Base-by-base conservation (phyloP, 2,888 invertebrate species). In the Furcula furcula region DNA sequence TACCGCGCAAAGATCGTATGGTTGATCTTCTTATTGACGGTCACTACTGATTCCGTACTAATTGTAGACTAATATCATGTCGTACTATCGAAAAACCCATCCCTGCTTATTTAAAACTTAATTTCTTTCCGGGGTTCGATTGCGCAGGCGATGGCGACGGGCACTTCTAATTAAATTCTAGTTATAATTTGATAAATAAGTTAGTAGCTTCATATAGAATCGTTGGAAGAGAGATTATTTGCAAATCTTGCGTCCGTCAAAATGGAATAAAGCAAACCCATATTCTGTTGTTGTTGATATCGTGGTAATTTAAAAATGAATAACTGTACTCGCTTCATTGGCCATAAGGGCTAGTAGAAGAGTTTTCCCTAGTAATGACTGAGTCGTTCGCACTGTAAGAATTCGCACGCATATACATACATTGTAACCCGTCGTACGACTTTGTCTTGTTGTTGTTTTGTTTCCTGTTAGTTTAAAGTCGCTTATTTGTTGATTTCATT, bases 141-240 rank as follows among this genome's bases (percentile, higher is more conserved):
- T 5, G 46, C 0, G 4, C 16, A 0, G n/a, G n/a, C n/a, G 22
- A 29, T 0, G 27, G 34, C 2, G 9, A n/a, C n/a, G n/a, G n/a
- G n/a, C n/a, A n/a, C 3, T 9, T 26, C 3, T n/a, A 31, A 14
- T 11, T 34, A 6, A 7, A 30, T 9, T 5, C 26, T 0, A 19
- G 47, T 2, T 14, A 40, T 5, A 3, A 15, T 1, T 22, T 50
- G 0, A 7, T 46, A 1, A 43, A 52, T 11, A 22, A 35, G 14
- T 9, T 52, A 1, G 49, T 52, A 0, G 26, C 39, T 13, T 35
- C 41, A 0, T 48, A 33, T 41, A 44, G 41, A 32, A 28, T n/a
- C 11, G 37, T 4, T 48, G 44, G 42, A 25, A 31, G 1, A 6
- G 16, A 1, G 34, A 46, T n/a, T 46, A 46, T 26, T 29, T 41